Base-by-base conservation (phyloP, 2,888 invertebrate species). In the Thelaira solivaga region DNA sequence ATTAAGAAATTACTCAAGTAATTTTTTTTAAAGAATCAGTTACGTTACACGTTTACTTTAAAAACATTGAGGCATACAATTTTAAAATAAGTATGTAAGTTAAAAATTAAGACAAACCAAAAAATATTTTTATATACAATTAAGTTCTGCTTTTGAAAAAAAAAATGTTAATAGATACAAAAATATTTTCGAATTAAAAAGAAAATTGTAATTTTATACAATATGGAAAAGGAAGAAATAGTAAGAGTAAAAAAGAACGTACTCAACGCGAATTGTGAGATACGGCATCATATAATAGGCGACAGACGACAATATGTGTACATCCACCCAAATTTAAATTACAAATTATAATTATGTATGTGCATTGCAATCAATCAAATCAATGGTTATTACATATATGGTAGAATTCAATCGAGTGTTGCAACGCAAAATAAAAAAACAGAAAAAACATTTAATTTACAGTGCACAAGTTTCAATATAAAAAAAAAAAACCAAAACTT, bases 401-500 rank as follows among this genome's bases (percentile, higher is more conserved):
- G 72, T 72, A 64, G 72, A 47, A 64, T 31, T 64, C 72, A 47
- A 72, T 64, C 55, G 64, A 64, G 47, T 64, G 62, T 55, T 79
- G 77, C 75, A 77, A 81, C 72, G 80, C 74, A 79, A 65, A 71
- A 80, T 69, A 80, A 81, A 72, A n/a, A 67, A 68, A 75, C 68
- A 80, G 68, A 64, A 78, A 43, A 61, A 81, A 81, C 64, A 74
- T 74, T 78, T 69, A 74, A 71, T 74, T 77, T 43, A 68, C 24
- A 59, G 45, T 72, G 26, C 53, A 47, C n/a, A 24, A 45, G 18
- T 53, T 22, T 53, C n/a, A 47, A 31, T 6, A 24, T 8, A 24
- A 34, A 62, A n/a, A 1, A 61, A 57, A 4, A 73, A 53, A 16
- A 74, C 45, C n/a, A n/a, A n/a, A 71, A 80, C 85, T 86, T 86